Percentiles rank a stretch among this genome's conserved stretches.
These are phyloP conservation scores for Zenarchopterus dispar DNA, from an alignment of 2,797 vertebrate genomes.

Conservation along the genomic window DNA sequence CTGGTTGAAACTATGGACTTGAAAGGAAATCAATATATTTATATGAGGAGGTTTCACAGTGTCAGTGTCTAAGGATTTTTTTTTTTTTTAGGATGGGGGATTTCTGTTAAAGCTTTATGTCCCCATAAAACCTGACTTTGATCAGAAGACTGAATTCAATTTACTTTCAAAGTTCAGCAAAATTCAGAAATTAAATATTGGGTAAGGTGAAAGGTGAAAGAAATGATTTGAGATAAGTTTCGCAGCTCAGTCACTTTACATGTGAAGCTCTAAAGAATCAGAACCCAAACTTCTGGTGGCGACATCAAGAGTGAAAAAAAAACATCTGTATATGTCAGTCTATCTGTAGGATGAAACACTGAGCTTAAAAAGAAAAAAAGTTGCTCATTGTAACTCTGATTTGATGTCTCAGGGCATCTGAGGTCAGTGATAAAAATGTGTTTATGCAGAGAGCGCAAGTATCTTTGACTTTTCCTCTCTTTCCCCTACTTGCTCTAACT, in stretches of 20 bases:
- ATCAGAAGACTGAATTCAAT: neutral
- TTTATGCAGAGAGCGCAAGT: conserved; percentile 74
- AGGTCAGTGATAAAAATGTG: conserved; percentile 78
- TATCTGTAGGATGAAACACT: conserved; percentile 2
- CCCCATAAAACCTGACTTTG: conserved; percentile 1
- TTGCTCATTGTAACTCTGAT: conserved; percentile 47
- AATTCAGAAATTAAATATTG: neutral
- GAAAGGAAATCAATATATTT: conserved; percentile 73
- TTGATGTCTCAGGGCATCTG: conserved; percentile 62
- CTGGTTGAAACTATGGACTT: conserved; percentile 42
- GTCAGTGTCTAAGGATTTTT: conserved; percentile 47
- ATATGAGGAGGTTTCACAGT: conserved; percentile 60
- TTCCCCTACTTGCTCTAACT: conserved; percentile 20
- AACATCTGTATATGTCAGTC: too few relatives aligned
- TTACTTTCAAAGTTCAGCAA: neutral
- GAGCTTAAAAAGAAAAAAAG: conserved; percentile 29
- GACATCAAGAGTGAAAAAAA: conserved; percentile 5
- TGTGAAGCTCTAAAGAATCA: conserved; percentile 17
- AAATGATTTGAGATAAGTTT: conserved; percentile 2
- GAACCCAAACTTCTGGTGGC: conserved; percentile 32
- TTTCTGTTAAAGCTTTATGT: neutral
- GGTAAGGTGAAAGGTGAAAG: conserved; percentile 2
- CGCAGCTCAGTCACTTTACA: conserved; percentile 22
- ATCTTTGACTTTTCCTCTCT: conserved; percentile 64
- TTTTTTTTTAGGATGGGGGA: neutral